These are phyloP conservation scores for Chesias legatella DNA, from an alignment of 2,888 invertebrate genomes.

Conservation along the genomic window DNA sequence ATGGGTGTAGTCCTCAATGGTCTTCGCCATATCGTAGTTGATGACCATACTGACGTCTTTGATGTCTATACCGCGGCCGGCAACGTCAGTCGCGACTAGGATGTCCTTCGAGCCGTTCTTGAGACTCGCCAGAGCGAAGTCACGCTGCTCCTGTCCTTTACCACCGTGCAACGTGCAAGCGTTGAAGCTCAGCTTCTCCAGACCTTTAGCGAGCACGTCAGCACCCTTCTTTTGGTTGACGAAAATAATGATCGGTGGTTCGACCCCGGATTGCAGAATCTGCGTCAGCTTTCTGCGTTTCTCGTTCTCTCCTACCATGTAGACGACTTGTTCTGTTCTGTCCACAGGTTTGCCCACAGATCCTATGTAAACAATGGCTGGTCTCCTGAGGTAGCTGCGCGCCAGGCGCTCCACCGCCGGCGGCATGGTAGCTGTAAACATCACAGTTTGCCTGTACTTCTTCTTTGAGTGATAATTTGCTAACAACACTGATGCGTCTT, in stretches of 20 bases:
- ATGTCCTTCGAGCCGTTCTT: constrained; percentile 98
- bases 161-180: constrained; percentile 99
- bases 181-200: constrained; percentile 98
- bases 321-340: constrained; percentile 97
- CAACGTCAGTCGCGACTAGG: constrained; percentile 99
- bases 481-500: constrained; percentile 93
- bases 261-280: constrained; percentile 92
- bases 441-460: constrained; percentile 99
- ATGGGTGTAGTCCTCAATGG: constrained; percentile 98
- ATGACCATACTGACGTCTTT: constrained; percentile 99
- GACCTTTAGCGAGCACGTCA: constrained; percentile 96
- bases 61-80: constrained; percentile 99
- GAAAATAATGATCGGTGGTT: constrained; percentile 99
- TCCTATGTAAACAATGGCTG: constrained; percentile 98
- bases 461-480: constrained; percentile 97
- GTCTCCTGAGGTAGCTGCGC: constrained; percentile 94
- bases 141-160: constrained; percentile 99
- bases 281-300: constrained; percentile 98
- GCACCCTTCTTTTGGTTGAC: constrained; percentile 99
- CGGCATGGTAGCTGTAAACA: constrained; percentile 99
- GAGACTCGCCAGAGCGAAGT: constrained; percentile 97
- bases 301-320: constrained; percentile 96
- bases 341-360: constrained; percentile 98
- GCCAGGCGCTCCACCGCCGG: constrained; percentile 98
- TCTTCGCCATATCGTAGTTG: constrained; percentile 99